Conservation (phyloP, 2,888 invertebrate genomes). For the Idaea straminata region DNA sequence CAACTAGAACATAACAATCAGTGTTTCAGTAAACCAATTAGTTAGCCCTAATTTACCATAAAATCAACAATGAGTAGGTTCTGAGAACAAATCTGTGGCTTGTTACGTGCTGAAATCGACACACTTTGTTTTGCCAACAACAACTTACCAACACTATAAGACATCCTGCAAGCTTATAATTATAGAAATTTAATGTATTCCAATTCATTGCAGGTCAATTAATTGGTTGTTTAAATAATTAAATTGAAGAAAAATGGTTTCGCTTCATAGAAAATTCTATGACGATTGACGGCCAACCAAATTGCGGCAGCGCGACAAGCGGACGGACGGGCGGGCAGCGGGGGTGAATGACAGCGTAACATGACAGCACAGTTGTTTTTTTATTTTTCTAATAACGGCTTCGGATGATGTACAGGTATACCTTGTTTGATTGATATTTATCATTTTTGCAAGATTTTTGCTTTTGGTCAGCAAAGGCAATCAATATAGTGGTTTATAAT, state of each 20-base stretch:
- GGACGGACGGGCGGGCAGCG: conserved; percentile 5
- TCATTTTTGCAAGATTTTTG: no score
- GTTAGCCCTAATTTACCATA: conserved; percentile 59
- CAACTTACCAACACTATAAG: conserved; percentile 63
- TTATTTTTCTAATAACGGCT: conserved; percentile 6
- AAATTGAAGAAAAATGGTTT: conserved; percentile 35
- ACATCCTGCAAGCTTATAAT: conserved; percentile 51
- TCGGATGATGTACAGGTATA: background rate
- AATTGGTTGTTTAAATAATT: conserved; percentile 22
- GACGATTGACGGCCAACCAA: conserved; percentile 20
- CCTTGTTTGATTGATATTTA: no score
- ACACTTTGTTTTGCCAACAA: background rate
- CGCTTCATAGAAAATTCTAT: conserved; percentile 20
- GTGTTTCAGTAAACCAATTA: conserved; percentile 51
- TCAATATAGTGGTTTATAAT: no score
- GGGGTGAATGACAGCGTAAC: conserved; percentile 10
- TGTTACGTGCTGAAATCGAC: conserved; percentile 7
- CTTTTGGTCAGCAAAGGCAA: no score
- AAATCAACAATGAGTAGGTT: conserved; percentile 54
- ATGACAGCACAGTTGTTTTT: background rate
- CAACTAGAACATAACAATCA: conserved; percentile 69
- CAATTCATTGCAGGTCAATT: conserved; percentile 44
- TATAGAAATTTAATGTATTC: conserved; percentile 44
- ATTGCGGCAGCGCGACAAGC: conserved; percentile 7
- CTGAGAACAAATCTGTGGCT: conserved; percentile 28